Conservation (phyloP, 2,797 vertebrate genomes). For the Carapus acus region DNA sequence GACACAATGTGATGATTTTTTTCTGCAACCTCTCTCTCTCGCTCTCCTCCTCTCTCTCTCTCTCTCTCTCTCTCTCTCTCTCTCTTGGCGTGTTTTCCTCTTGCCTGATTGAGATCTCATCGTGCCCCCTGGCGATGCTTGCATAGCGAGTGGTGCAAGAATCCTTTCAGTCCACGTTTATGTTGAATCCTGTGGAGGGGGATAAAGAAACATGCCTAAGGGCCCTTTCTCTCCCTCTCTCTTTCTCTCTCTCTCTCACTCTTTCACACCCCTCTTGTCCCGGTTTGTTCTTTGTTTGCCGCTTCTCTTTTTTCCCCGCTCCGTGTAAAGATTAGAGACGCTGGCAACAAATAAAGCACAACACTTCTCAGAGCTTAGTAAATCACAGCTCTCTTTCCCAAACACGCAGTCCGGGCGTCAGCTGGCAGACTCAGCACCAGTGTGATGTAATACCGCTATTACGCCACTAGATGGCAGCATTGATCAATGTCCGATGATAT, state of each 20-base stretch:
- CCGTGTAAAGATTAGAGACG: constrained; percentile 38
- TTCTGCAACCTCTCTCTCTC: constrained; percentile 43
- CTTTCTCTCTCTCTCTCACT: too few relatives aligned
- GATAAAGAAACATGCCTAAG: constrained; percentile 52
- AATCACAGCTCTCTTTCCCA: constrained; percentile 12
- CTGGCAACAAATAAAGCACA: constrained; percentile 38
- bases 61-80: constrained; percentile 4
- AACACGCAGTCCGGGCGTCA: constrained; percentile 21
- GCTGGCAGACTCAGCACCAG: background rate
- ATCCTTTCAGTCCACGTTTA: constrained; percentile 69
- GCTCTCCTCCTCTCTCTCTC: constrained; percentile 4
- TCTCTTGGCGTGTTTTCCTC: constrained; percentile 11
- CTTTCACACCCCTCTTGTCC: too few relatives aligned
- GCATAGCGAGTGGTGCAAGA: constrained; percentile 51
- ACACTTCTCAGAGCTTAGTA: constrained; percentile 48
- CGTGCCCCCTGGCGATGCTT: constrained; percentile 54
- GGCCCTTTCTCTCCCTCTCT: constrained; percentile 42
- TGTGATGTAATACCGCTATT: constrained; percentile 25
- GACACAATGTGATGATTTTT: constrained; percentile 51
- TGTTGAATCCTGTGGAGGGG: constrained; percentile 52
- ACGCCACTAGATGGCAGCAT: constrained; percentile 56
- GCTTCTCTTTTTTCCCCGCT: constrained; percentile 27
- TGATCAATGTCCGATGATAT: constrained; percentile 8
- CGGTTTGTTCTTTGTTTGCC: constrained; percentile 47
- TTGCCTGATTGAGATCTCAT: constrained; percentile 43